Evolutionary conservation across 92 coral and sea anemone species (phyloP).

Genomic region (Porites cylindrica): DNA sequence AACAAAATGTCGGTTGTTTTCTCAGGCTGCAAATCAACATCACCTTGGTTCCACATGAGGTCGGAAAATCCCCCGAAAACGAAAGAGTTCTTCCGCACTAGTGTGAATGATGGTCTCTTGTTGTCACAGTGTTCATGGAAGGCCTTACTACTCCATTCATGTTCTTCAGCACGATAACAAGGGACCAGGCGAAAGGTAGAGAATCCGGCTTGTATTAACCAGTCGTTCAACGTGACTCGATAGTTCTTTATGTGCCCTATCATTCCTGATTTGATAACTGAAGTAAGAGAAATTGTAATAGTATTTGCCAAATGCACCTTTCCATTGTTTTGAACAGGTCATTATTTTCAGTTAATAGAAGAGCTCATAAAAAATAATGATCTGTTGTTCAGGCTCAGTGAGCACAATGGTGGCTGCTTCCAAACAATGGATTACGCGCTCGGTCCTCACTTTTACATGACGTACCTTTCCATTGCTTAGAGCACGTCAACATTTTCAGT

Average conservation of each 20-base stretch:
- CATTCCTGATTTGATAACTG: conserved; percentile 53
- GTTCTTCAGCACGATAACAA: conserved; percentile 28
- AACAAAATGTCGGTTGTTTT: no score
- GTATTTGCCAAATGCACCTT: neutral
- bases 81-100: conserved; percentile 16
- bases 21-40: no score
- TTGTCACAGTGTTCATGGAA: conserved; percentile 6
- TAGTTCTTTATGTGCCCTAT: conserved; percentile 55
- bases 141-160: conserved; percentile 5
- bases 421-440: no score
- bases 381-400: no score
- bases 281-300: neutral
- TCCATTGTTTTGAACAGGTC: neutral
- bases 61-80: conserved; percentile 32
- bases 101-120: conserved; percentile 1
- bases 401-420: no score
- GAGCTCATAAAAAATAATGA: no score
- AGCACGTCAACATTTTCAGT: no score
- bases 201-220: conserved; percentile 52
- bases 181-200: conserved; percentile 15
- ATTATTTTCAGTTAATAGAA: no score
- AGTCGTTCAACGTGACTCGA: conserved; percentile 11
- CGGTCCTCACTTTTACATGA: no score
- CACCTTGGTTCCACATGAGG: conserved; percentile 6
- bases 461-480: no score